Percentiles rank a stretch among this genome's conserved stretches.
These are phyloP conservation scores for Dreissena polymorpha DNA, from an alignment of 1,140 invertebrate genomes.

Conservation along the genomic window DNA sequence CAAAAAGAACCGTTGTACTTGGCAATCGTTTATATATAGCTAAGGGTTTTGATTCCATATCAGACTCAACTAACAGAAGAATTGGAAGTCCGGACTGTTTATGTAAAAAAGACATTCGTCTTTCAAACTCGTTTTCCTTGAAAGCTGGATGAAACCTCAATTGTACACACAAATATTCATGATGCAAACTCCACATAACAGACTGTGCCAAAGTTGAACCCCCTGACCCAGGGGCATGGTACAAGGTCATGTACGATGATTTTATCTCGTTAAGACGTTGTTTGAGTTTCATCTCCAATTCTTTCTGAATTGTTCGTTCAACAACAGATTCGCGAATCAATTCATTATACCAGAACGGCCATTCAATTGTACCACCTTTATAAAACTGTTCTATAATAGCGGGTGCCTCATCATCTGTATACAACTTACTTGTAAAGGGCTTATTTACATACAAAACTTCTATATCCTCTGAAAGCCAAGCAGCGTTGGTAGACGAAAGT, in stretches of 20 bases:
- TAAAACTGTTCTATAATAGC: constrained; percentile 62
- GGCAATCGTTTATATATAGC: constrained; percentile 26
- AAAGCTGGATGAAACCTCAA: constrained; percentile 16
- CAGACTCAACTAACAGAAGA: constrained; percentile 61
- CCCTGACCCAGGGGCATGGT: constrained; percentile 58
- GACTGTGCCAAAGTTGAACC: constrained; percentile 57
- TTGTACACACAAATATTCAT: constrained; percentile 40
- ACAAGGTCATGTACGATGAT: constrained; percentile 36
- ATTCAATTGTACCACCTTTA: constrained; percentile 63
- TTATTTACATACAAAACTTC: constrained; percentile 60
- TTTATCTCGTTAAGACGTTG: constrained; percentile 31
- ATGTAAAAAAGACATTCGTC: constrained; percentile 47
- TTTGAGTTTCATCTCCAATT: constrained; percentile 45
- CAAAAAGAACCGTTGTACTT: constrained; percentile 47
- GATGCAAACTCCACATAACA: constrained; percentile 53
- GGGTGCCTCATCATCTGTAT: constrained; percentile 24
- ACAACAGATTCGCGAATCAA: constrained; percentile 55
- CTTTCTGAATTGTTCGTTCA: constrained; percentile 47
- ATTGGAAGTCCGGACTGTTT: constrained; percentile 53
- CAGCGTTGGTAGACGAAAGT: constrained; percentile 52
- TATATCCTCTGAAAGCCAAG: constrained; percentile 63
- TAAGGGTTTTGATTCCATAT: constrained; percentile 60
- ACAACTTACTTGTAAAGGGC: constrained; percentile 24
- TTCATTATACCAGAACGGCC: constrained; percentile 59
- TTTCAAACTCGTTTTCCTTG: background rate